Base-by-base conservation (phyloP, 2,888 invertebrate species). In the Apomyelois bistriatella region DNA sequence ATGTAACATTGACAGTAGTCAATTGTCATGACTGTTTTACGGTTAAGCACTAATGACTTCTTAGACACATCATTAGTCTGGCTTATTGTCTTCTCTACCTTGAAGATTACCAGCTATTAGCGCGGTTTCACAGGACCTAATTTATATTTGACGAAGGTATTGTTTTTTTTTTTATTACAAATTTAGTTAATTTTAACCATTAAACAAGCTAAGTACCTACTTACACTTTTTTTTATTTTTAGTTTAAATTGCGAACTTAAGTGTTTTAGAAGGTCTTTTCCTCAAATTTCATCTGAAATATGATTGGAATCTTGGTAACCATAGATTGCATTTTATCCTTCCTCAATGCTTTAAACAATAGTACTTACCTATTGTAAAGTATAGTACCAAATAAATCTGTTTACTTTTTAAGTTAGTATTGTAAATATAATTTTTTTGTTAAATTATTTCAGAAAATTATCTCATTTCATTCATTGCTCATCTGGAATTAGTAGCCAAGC, bases 41-140 rank as follows among this genome's bases (percentile, higher is more conserved):
- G 8, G 37, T 35, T 32, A 32, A 13, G 28, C 7, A 41, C 12
- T 55, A 59, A 57, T 54, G 53, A 53, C 38, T 15, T 15, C 42
- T 57, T 52, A 54, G 40, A 42, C 37, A 38, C 50, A 37, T 52
- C 56, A 54, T 57, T 57, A 57, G 55, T 42, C 59, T 17, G 8
- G 49, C 43, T 51, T 43, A 56, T 56, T 54, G 56, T 49, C 52
- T 41, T 38, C 28, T 36, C 17, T 37, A 40, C 43, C n/a, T 35
- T 35, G 28, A 30, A 42, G 48, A 54, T 53, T 48, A 48, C 6
- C 17, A 8, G 30, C 22, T 30, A 43, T 52, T 36, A 13, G 40
- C 52, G 46, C 49, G 37, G 37, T 51, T 32, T 51, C 41, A n/a
- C 12, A 38, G 13, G 1, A 13, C 15, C 9, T 3, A 40, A 40